A percentile compares a stretch with the other conserved stretches of the same genome.
Conservation (phyloP, 2,888 invertebrate species). For the Mystacides longicornis region DNA sequence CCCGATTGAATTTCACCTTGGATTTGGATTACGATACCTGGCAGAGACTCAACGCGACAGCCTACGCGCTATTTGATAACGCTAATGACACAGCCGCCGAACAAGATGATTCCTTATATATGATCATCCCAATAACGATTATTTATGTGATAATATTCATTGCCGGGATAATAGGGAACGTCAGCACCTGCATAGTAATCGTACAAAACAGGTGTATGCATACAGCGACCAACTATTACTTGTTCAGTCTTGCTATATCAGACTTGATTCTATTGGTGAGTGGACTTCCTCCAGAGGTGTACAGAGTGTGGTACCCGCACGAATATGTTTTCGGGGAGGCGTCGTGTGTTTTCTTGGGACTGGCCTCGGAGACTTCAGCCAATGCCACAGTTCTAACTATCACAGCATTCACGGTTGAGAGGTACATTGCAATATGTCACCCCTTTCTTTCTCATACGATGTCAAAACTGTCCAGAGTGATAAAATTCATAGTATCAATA, state of each 20-base stretch:
- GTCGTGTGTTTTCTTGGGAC: slow-evolving; percentile 65
- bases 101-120: slow-evolving; percentile 48
- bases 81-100: slow-evolving; percentile 5
- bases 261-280: slow-evolving; percentile 65
- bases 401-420: slow-evolving; percentile 82
- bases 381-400: slow-evolving; percentile 82
- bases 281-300: slow-evolving; percentile 75
- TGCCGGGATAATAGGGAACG: slow-evolving; percentile 69
- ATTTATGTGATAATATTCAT: slow-evolving; percentile 63
- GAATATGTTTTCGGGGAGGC: slow-evolving; percentile 70
- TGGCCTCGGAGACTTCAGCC: slow-evolving; percentile 79
- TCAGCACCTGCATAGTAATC: slow-evolving; percentile 73
- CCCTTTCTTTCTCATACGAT: slow-evolving; percentile 78
- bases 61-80: neutral
- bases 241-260: slow-evolving; percentile 71
- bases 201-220: slow-evolving; percentile 72
- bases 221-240: slow-evolving; percentile 77
- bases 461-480: slow-evolving; percentile 75
- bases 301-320: slow-evolving; percentile 65
- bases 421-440: slow-evolving; percentile 81
- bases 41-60: slow-evolving; percentile 13
- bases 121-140: slow-evolving; percentile 59
- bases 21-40: slow-evolving; percentile 16
- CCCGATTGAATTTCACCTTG: slow-evolving; percentile 15
- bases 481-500: slow-evolving; percentile 65